Evolutionary conservation across 30 jellyfish, hydroid and myxozoan genomes (phyloP).

Genomic region (Morbakka virulenta): DNA sequence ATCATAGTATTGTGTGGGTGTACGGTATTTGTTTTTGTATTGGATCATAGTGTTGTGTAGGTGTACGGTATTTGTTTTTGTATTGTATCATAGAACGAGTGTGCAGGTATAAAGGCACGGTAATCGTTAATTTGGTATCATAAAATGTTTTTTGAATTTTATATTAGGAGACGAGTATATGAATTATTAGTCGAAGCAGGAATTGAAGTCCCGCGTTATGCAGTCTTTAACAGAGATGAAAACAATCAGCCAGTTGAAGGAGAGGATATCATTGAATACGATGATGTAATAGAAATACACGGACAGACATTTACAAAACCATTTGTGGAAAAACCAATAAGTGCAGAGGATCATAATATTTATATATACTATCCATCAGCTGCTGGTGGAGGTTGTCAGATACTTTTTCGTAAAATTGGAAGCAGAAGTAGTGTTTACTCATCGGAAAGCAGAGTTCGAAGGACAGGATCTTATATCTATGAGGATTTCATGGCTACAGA

Average conservation of each 20-base stretch:
- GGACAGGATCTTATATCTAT: constrained; percentile 92
- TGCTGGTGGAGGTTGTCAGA: constrained; percentile 99
- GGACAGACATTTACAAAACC: constrained; percentile 95
- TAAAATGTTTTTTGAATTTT: too few relatives aligned
- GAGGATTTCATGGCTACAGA: constrained; percentile 98
- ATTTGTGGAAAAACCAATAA: constrained; percentile 97
- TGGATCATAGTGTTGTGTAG: too few relatives aligned
- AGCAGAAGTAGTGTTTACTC: constrained; percentile 99
- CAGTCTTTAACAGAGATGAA: constrained; percentile 81
- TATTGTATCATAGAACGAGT: not conserved
- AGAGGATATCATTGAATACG: constrained; percentile 87
- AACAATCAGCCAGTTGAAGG: constrained; percentile 74
- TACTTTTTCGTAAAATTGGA: constrained; percentile 91
- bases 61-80: not conserved
- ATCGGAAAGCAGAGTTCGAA: constrained; percentile 91
- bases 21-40: too few relatives aligned
- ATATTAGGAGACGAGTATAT: constrained; percentile 90
- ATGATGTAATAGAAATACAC: constrained; percentile 77
- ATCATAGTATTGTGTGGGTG: too few relatives aligned
- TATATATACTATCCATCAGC: constrained; percentile 90
- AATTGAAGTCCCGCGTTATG: constrained; percentile 83
- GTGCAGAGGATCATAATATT: constrained; percentile 96
- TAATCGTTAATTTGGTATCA: not conserved
- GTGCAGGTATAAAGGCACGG: not conserved
- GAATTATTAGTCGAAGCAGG: constrained; percentile 78